Conservation (phyloP, 2,113 vertebrate genomes). For the Oplegnathus fasciatus region DNA sequence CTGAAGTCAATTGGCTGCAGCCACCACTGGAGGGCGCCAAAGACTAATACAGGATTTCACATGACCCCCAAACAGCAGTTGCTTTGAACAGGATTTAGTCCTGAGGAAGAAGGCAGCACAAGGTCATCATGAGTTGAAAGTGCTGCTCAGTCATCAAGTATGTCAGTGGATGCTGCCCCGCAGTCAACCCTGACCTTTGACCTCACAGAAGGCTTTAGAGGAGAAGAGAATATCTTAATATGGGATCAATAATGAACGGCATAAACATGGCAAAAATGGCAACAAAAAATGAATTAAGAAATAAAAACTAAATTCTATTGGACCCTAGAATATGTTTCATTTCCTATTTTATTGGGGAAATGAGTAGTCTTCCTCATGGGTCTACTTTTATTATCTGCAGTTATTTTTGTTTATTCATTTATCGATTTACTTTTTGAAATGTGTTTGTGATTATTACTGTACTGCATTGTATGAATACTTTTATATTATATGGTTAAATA, state of each 20-base stretch:
- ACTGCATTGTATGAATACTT: not conserved
- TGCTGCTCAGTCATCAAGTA: not conserved
- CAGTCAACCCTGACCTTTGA: conserved; percentile 31
- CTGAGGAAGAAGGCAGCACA: not conserved
- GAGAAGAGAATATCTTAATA: not conserved
- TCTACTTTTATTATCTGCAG: too few species aligned
- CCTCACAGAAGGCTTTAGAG: not conserved
- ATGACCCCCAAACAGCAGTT: not conserved
- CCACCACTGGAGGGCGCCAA: conserved; percentile 44
- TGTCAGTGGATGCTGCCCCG: conserved; percentile 15
- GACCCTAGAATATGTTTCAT: not conserved
- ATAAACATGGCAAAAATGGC: not conserved
- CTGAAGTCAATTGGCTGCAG: rapidly evolving
- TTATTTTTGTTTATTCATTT: not conserved
- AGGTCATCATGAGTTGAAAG: not conserved
- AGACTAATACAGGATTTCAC: not conserved
- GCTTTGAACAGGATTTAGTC: not conserved
- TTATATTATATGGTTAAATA: not conserved
- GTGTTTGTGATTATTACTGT: not conserved
- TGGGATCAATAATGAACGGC: not conserved
- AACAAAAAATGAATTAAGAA: not conserved
- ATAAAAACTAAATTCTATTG: not conserved
- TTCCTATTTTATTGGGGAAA: not conserved
- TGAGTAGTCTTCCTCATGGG: not conserved
- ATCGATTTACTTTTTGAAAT: not conserved